Evolutionary conservation across 2,113 vertebrate genomes (phyloP).

Genomic region (Hemibagrus wyckioides): DNA sequence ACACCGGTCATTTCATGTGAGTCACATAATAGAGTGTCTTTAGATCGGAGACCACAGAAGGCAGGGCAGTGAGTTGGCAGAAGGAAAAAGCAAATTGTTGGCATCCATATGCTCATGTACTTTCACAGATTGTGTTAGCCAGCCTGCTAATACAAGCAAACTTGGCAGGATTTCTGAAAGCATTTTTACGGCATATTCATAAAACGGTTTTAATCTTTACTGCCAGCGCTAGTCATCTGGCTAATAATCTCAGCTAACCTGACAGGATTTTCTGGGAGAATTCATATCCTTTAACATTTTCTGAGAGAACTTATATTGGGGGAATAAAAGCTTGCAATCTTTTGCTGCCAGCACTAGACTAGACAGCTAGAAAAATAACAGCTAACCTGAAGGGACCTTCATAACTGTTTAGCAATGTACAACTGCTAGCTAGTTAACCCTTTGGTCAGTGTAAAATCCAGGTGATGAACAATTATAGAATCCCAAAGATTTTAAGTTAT

Average conservation of each 20-base stretch:
- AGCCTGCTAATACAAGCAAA: not conserved
- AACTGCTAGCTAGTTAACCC: not conserved
- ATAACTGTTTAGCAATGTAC: not conserved
- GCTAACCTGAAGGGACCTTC: not conserved
- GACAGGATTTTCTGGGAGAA: not conserved
- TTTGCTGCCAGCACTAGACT: not conserved
- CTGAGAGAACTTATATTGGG: not conserved
- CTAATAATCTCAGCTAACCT: not conserved
- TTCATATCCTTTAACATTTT: not conserved
- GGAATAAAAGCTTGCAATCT: not conserved
- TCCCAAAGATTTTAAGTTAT: no score
- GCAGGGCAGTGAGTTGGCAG: not conserved
- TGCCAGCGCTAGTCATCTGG: not conserved
- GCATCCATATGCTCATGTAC: not conserved
- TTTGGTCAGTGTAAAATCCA: no score
- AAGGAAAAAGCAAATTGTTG: not conserved
- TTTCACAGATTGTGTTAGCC: not conserved
- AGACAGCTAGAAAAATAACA: no score
- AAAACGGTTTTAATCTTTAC: not conserved
- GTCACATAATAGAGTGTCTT: conserved; percentile 36
- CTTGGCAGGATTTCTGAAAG: not conserved
- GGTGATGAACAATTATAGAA: no score
- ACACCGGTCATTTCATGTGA: conserved; percentile 75
- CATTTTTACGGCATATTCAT: not conserved
- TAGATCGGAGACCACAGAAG: not conserved